These are phyloP conservation scores for Hemicrepidius hirtus DNA, from an alignment of 2,888 invertebrate species.

Conservation along the genomic window DNA sequence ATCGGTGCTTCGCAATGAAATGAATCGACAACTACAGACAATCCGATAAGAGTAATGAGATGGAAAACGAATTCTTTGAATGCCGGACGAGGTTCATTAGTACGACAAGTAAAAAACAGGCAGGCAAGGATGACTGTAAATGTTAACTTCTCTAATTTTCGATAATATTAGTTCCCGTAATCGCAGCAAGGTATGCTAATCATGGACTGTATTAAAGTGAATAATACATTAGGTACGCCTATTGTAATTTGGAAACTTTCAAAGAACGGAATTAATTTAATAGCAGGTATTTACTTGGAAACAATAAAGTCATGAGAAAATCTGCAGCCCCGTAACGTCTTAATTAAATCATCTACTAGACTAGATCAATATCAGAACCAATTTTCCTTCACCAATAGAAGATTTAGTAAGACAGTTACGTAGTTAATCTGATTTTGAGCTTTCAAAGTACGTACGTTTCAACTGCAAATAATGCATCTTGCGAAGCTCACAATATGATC, in stretches of 20 bases:
- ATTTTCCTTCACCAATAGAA: constrained; percentile 31
- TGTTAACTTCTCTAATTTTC: constrained; percentile 11
- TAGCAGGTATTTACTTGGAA: background rate
- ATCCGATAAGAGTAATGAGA: constrained; percentile 48
- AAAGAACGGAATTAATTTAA: background rate
- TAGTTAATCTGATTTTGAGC: constrained; percentile 12
- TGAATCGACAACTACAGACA: constrained; percentile 48
- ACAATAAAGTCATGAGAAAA: constrained; percentile 16
- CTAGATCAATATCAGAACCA: constrained; percentile 37
- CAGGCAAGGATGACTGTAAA: constrained; percentile 22
- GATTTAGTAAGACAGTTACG: constrained; percentile 11
- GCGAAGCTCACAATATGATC: too few relatives aligned
- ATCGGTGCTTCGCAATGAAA: constrained; percentile 32
- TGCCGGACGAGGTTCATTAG: constrained; percentile 42
- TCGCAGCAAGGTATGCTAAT: background rate
- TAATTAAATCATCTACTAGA: constrained; percentile 36
- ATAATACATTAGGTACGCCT: background rate
- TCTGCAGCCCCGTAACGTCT: constrained; percentile 22
- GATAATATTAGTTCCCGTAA: background rate
- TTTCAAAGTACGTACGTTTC: background rate
- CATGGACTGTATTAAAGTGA: background rate
- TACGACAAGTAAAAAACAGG: constrained; percentile 37
- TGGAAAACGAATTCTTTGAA: constrained; percentile 49
- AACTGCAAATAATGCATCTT: too few relatives aligned
- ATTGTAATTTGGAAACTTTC: background rate